phyloP scores from a whole-genome alignment of 2,113 vertebrate genomes.

The Sylvia atricapilla region DNA sequence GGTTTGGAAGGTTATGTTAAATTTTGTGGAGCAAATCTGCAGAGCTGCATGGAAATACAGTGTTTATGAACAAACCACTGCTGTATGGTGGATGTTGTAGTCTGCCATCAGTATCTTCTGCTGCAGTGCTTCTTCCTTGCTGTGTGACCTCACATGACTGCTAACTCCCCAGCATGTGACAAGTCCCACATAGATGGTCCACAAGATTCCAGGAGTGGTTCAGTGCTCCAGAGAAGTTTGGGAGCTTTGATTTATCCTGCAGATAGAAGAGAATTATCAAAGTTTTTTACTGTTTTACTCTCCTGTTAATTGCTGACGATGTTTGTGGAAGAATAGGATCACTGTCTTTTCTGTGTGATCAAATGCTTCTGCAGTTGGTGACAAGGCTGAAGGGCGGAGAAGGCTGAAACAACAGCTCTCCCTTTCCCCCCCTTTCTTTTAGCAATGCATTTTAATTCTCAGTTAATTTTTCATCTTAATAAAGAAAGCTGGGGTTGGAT shows the following conservation, averaged over 20 bases:
- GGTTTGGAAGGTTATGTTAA: background rate
- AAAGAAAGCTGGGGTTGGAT: background rate
- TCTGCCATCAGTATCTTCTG: background rate
- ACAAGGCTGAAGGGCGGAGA: background rate
- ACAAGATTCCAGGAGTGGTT: background rate
- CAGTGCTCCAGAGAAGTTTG: background rate
- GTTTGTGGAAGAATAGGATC: conserved; percentile 26
- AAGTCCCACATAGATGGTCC: background rate
- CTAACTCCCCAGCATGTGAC: conserved; percentile 18
- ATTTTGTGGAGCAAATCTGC: background rate
- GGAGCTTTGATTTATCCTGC: background rate
- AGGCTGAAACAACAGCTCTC: background rate
- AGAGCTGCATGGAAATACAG: background rate
- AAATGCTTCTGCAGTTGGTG: background rate
- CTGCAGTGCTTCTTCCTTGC: background rate
- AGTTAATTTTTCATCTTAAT: background rate
- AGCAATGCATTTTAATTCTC: background rate
- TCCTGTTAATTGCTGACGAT: background rate
- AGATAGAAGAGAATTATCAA: conserved; percentile 30
- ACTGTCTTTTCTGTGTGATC: background rate
- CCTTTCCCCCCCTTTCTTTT: background rate
- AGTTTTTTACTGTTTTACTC: background rate
- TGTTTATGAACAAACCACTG: background rate
- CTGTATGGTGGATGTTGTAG: background rate
- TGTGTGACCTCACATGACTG: background rate